Conservation (phyloP, 2,888 invertebrate species). For the Mesoligia furuncula region DNA sequence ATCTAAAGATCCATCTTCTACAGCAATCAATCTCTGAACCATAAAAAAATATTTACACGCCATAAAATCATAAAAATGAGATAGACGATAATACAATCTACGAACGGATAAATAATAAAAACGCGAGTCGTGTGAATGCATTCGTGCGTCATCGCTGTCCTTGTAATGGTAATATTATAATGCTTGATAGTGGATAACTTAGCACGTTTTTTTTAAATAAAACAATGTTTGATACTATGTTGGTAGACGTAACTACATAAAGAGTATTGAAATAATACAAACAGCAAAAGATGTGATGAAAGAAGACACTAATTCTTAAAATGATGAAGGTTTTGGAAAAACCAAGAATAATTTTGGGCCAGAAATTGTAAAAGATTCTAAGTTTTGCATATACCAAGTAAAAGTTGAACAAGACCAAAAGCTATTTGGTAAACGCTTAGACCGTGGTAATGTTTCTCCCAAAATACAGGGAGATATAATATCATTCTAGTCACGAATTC, state of each 20-base stretch:
- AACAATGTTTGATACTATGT: background rate
- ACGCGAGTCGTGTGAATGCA: conserved; percentile 32
- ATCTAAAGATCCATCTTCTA: background rate
- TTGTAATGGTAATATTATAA: conserved; percentile 45
- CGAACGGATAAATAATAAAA: conserved; percentile 27
- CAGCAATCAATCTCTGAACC: background rate
- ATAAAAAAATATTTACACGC: background rate
- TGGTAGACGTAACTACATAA: background rate
- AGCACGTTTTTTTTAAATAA: background rate
- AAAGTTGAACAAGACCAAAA: background rate
- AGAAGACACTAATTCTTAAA: background rate
- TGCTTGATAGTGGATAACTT: conserved; percentile 12
- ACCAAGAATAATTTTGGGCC: background rate
- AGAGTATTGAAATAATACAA: background rate
- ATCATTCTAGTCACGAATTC: too few relatives aligned
- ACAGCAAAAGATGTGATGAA: background rate
- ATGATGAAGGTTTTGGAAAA: background rate
- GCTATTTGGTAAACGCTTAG: too few relatives aligned
- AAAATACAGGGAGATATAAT: background rate
- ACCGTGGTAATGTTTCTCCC: background rate
- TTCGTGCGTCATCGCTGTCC: conserved; percentile 57
- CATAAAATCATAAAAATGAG: conserved; percentile 9
- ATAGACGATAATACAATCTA: conserved; percentile 19
- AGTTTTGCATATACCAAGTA: background rate
- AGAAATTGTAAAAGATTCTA: background rate